A percentile compares a stretch with the other conserved stretches of the same genome.
Evolutionary conservation across 2,888 invertebrate genomes (phyloP).

Genomic region (Trissolcus brochymenae): DNA sequence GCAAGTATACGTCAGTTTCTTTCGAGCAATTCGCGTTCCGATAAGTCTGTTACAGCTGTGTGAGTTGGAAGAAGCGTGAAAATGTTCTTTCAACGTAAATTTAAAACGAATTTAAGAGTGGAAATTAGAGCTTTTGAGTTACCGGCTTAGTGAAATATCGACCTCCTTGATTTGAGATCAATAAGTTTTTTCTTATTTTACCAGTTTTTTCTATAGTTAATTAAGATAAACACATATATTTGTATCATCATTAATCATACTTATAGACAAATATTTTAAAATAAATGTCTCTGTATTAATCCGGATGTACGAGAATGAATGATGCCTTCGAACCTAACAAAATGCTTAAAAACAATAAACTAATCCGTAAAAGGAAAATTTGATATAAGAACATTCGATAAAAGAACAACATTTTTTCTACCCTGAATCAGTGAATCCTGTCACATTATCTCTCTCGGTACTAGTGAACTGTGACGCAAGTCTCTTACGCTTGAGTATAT

Average conservation of each 20-base stretch:
- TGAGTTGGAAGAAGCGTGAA: background rate
- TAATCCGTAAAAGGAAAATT: background rate
- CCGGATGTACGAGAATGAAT: no score
- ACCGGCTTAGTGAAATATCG: background rate
- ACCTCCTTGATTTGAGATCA: background rate
- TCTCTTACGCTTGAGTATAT: slow-evolving; percentile 8
- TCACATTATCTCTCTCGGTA: slow-evolving; percentile 29
- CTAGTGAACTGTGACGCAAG: slow-evolving; percentile 20
- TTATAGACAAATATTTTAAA: no score
- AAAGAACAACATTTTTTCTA: slow-evolving; percentile 12
- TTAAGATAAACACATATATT: no score
- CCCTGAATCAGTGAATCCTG: slow-evolving; percentile 35
- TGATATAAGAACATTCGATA: slow-evolving; percentile 18
- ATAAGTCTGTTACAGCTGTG: background rate
- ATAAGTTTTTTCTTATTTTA: background rate
- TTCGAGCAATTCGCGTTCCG: background rate
- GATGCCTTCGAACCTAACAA: background rate
- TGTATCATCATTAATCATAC: no score
- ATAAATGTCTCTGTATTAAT: no score
- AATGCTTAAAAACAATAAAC: slow-evolving; percentile 36
- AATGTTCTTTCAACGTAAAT: background rate
- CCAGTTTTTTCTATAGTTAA: no score
- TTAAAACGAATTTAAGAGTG: background rate
- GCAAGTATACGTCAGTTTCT: background rate
- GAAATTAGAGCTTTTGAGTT: background rate